Evolutionary conservation across 2,888 invertebrate genomes (phyloP), one percentile per base, ranked within the genome.

Genomic region (Pseudeuparius sepicola): DNA sequence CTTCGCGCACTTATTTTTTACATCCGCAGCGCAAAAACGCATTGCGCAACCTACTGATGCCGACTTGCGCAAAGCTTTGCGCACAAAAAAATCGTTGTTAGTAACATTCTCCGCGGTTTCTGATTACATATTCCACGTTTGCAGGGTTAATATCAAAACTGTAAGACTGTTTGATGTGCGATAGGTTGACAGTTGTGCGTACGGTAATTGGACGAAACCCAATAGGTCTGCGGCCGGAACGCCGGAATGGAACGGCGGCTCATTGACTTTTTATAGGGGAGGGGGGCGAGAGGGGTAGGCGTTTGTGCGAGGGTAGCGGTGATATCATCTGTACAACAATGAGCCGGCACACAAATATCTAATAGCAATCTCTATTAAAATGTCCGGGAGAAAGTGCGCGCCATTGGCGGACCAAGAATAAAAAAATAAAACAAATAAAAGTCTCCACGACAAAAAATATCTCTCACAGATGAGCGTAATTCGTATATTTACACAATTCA

Each of bases 341-440:
- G 52, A 50, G 47, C 39, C 44, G 47, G 49, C 44, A 47, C 50
- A 47, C 47, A 50, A 48, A 53, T 51, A 53, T 53, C 52, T 53
- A 49, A 50, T 50, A 47, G 45, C 43, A 50, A 53, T 53, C 52
- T 53, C 51, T 51, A 51, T 53, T 52, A 49, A 49, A 49, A 43
- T 45, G 42, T 44, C 40, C 47, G 43, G 46, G 47, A 43, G 28
- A 14, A 30, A 27, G 31, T 31, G 11, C 17, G 16, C 15, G n/a
- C 13, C 39, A 40, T 36, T 40, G 39, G 24, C 39, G 39, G 13
- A 9, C 10, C 12, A 29, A 29, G 2, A 10, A 10, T 3, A 3
- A 26, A 12, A 14, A 4, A 26, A 26, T 11, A 12, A 11, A 9
- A 7, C 7, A 29, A 13, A 9, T 11, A 26, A 12, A 12, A 26